These are phyloP conservation scores for Antechinus stuartii DNA, from an alignment of 2,113 vertebrate species.

Conservation along the genomic window DNA sequence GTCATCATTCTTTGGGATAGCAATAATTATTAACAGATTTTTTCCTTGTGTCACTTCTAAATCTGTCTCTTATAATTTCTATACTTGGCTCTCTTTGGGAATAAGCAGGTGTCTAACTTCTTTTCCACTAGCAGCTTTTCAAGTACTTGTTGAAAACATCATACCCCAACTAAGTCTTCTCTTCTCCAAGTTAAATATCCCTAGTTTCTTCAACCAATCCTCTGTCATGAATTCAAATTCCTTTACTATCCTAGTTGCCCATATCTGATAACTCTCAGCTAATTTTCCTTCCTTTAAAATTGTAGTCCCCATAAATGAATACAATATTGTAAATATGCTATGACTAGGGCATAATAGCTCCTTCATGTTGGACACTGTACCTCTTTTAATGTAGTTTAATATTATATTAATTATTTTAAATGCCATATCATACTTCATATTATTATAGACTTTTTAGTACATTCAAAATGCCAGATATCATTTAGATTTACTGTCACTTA, in stretches of 20 bases:
- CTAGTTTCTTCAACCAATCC: background rate
- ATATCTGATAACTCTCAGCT: background rate
- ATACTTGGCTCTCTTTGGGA: background rate
- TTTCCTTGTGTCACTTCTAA: background rate
- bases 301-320: background rate
- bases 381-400: background rate
- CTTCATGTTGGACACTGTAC: background rate
- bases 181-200: background rate
- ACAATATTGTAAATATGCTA: background rate
- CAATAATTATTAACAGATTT: background rate
- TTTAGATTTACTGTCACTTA: background rate
- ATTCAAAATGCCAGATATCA: background rate
- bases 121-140: conserved; percentile 1
- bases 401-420: background rate
- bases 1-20: background rate
- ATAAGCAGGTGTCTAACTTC: background rate
- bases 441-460: background rate
- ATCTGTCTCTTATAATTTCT: background rate
- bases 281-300: background rate
- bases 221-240: background rate
- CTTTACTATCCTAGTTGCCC: background rate
- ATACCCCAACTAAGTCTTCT: background rate
- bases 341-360: background rate
- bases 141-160: background rate
- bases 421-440: background rate